phyloP scores from a whole-genome alignment of 2,888 invertebrate genomes.

The Gastracanthus pulcherrimus region DNA sequence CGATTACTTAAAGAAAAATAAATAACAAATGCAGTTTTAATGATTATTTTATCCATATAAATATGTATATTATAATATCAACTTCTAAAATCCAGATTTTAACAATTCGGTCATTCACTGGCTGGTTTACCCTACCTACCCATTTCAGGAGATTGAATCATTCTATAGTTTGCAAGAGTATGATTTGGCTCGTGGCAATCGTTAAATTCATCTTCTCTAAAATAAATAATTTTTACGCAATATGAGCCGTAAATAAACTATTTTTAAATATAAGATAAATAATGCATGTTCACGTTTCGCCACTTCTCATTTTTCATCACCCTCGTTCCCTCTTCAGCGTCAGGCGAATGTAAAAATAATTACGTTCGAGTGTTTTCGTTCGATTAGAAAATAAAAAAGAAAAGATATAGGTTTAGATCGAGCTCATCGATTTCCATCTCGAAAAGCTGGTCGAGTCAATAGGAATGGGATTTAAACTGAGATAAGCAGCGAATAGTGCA shows the following conservation, averaged over 20 bases:
- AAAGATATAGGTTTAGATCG: not conserved
- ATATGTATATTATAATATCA: too few species aligned
- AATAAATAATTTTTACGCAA: too few species aligned
- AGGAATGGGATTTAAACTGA: constrained; percentile 13
- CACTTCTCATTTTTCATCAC: constrained; percentile 1
- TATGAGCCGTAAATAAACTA: not conserved
- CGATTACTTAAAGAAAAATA: too few species aligned
- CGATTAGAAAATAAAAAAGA: constrained; percentile 43
- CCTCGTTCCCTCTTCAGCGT: not conserved
- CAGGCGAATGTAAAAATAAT: constrained; percentile 34
- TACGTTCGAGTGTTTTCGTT: constrained; percentile 46
- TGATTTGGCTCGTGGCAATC: too few species aligned
- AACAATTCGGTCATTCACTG: too few species aligned
- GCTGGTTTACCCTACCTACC: too few species aligned
- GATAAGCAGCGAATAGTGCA: constrained; percentile 9
- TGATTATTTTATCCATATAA: too few species aligned
- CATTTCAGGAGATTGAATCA: too few species aligned
- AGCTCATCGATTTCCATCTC: constrained; percentile 31
- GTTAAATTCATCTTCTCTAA: too few species aligned
- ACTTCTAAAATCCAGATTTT: too few species aligned
- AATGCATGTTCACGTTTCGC: constrained; percentile 17
- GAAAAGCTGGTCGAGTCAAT: constrained; percentile 21
- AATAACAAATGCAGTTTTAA: too few species aligned
- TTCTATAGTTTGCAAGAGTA: too few species aligned
- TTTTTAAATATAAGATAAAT: constrained; percentile 10